Evolutionary conservation across 1,140 invertebrate species (phyloP).

Genomic region (Protaetia brevitarsis): DNA sequence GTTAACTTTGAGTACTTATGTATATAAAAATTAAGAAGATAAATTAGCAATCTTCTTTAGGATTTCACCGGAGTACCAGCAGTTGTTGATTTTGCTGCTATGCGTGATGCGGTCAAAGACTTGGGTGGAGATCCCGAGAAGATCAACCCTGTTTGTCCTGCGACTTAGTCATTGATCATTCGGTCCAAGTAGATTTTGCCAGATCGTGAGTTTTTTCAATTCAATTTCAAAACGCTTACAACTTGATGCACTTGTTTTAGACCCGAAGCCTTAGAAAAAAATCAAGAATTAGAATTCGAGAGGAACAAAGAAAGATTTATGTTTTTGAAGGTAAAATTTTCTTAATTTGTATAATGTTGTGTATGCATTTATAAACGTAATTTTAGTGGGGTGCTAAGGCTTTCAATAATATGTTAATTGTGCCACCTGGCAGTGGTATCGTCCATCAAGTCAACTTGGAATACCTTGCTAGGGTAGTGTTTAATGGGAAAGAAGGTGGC

Average conservation of each 20-base stretch:
- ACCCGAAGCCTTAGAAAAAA: slow-evolving; percentile 84
- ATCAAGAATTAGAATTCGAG: slow-evolving; percentile 94
- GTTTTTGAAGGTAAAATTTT: slow-evolving; percentile 77
- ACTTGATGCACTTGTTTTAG: slow-evolving; percentile 54
- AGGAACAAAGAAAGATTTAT: slow-evolving; percentile 94
- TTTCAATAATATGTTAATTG: slow-evolving; percentile 94
- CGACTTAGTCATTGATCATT: slow-evolving; percentile 99
- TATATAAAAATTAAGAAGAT: not conserved
- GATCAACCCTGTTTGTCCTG: slow-evolving; percentile 97
- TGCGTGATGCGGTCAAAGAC: slow-evolving; percentile 90
- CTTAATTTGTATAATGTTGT: not conserved
- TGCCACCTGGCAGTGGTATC: slow-evolving; percentile 97
- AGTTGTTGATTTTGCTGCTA: slow-evolving; percentile 97
- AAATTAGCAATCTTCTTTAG: slow-evolving; percentile 50
- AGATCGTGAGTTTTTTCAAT: slow-evolving; percentile 65
- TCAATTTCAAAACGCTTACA: slow-evolving; percentile 21
- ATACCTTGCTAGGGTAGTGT: slow-evolving; percentile 94
- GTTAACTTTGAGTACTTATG: not conserved
- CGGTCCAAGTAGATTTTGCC: slow-evolving; percentile 93
- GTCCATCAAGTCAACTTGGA: slow-evolving; percentile 98
- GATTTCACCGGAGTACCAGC: slow-evolving; percentile 97
- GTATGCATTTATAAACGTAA: slow-evolving; percentile 4
- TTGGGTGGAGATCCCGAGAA: slow-evolving; percentile 86
- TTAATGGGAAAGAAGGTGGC: slow-evolving; percentile 60
- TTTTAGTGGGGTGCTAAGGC: slow-evolving; percentile 91